Evolutionary conservation across 2,113 vertebrate genomes (phyloP).

Genomic region (Lathamus discolor): DNA sequence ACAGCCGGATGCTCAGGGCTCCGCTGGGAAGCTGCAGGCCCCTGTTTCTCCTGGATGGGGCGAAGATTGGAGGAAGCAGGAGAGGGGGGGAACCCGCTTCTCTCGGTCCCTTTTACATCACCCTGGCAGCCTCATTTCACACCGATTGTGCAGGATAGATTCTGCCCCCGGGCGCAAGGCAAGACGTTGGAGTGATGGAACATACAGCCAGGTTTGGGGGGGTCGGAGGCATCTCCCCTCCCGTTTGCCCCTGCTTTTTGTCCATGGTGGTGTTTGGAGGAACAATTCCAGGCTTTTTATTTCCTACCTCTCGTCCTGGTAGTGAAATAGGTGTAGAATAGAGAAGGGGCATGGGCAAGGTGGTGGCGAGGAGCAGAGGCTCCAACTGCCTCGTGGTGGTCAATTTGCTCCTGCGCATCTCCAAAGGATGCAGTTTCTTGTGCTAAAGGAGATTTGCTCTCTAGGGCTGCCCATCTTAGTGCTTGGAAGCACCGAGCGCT

Average conservation of each 20-base stretch:
- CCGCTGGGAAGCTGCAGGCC: rapidly evolving
- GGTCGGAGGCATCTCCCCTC: neutral
- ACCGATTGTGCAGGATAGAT: neutral
- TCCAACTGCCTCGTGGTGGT: neutral
- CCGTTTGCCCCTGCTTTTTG: rapidly evolving
- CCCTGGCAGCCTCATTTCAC: neutral
- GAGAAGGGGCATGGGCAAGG: neutral
- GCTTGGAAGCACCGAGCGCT: neutral
- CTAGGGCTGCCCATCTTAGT: neutral
- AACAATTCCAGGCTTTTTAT: rapidly evolving
- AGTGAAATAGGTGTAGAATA: neutral
- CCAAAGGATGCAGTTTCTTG: neutral
- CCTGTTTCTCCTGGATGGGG: rapidly evolving
- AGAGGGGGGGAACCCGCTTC: neutral
- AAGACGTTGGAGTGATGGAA: neutral
- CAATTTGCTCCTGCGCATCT: rapidly evolving
- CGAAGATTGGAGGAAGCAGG: neutral
- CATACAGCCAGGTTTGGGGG: neutral
- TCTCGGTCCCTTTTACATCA: neutral
- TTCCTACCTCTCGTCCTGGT: neutral
- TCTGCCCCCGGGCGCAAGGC: neutral
- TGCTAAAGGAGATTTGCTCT: neutral
- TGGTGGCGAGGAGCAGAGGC: neutral
- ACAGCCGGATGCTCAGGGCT: rapidly evolving
- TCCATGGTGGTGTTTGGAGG: rapidly evolving